Percentiles rank a stretch among this genome's conserved stretches.
Evolutionary conservation across 2,888 invertebrate species (phyloP).

Genomic region (Thalpophila matura): DNA sequence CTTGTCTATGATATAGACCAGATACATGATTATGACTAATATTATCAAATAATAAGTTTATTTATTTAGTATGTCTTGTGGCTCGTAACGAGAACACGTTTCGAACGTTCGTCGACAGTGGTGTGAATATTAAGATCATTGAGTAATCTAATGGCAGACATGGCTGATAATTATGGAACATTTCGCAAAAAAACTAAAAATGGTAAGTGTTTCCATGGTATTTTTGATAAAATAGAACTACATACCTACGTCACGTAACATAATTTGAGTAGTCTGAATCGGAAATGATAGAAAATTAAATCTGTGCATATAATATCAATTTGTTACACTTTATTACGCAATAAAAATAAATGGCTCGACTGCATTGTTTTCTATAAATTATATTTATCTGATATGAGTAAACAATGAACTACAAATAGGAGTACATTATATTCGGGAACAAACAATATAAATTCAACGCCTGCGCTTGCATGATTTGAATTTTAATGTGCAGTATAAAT

Average conservation of each 20-base stretch:
- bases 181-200: constrained; percentile 12
- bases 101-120: constrained; percentile 2
- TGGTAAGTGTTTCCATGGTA: constrained; percentile 31
- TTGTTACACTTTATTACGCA: constrained; percentile 33
- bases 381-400: neutral
- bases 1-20: constrained; percentile 5
- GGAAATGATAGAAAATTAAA: constrained; percentile 5
- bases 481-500: constrained; percentile 5
- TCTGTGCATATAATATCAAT: constrained; percentile 11
- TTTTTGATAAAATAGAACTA: neutral
- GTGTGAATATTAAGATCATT: constrained; percentile 12
- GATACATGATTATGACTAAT: constrained; percentile 7
- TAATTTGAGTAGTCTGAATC: neutral
- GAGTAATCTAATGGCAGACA: constrained; percentile 16
- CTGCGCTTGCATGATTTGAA: neutral
- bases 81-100: constrained; percentile 38
- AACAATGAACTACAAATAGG: neutral
- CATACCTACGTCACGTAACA: neutral
- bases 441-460: neutral
- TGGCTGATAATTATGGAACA: constrained; percentile 50
- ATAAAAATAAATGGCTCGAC: constrained; percentile 6
- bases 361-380: constrained; percentile 7
- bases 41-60: constrained; percentile 14
- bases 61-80: constrained; percentile 34
- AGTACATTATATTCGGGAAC: constrained; percentile 5